Evolutionary conservation across 2,797 vertebrate genomes (phyloP).

Genomic region (Oreortyx pictus): DNA sequence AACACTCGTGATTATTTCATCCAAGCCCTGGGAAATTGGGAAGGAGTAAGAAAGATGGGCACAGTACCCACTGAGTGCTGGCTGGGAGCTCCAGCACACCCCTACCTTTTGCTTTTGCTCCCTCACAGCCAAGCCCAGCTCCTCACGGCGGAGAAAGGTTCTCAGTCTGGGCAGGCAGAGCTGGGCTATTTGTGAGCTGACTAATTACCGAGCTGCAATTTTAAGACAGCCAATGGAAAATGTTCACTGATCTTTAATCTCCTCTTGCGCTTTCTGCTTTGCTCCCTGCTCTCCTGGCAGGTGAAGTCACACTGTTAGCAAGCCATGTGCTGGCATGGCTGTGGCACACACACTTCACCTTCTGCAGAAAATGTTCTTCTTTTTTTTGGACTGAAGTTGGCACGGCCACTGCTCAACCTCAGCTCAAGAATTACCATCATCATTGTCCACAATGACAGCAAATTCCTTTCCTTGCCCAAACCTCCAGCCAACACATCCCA

Average conservation of each 20-base stretch:
- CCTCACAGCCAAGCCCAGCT: background rate
- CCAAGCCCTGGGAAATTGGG: background rate
- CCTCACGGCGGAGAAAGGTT: background rate
- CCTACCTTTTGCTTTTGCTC: background rate
- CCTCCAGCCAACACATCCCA: accelerated
- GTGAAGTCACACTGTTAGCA: background rate
- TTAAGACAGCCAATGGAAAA: constrained; percentile 46
- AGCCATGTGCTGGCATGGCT: accelerated
- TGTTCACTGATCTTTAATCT: constrained; percentile 19
- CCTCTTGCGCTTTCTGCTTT: background rate
- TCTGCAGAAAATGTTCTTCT: background rate
- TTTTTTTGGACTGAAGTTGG: background rate
- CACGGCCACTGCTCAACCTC: background rate
- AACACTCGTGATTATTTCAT: background rate
- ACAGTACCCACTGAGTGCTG: background rate
- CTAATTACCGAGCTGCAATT: background rate
- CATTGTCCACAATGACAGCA: accelerated
- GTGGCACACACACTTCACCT: background rate
- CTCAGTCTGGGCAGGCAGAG: accelerated
- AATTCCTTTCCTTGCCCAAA: background rate
- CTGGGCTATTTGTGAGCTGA: constrained; percentile 35
- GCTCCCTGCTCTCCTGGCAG: background rate
- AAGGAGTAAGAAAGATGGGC: accelerated
- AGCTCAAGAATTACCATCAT: accelerated
- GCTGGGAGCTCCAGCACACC: background rate